Evolutionary conservation across 23 tunicate genomes (phyloP).

Genomic region (Ascidia mentula): DNA sequence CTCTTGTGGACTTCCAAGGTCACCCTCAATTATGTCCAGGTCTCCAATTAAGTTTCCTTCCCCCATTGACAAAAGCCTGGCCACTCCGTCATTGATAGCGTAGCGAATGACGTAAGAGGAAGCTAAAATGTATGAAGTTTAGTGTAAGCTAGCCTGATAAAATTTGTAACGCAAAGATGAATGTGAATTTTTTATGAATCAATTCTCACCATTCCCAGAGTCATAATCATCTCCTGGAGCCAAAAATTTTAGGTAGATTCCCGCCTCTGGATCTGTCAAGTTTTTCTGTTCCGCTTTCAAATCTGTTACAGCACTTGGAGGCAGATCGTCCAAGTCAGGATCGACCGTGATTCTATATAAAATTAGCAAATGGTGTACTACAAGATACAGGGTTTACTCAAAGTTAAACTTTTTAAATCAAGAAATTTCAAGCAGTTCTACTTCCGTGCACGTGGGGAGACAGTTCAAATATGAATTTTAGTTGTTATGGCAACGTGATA

Average conservation of each 20-base stretch:
- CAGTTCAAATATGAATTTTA: too few species aligned
- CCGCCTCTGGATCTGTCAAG: not conserved
- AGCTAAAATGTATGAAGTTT: not conserved
- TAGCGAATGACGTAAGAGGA: not conserved
- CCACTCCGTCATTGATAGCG: not conserved
- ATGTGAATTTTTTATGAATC: not conserved
- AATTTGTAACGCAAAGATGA: not conserved
- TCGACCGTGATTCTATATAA: not conserved
- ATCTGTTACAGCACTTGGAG: constrained; percentile 8
- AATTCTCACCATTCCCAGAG: constrained; percentile 15
- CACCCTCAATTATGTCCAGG: not conserved
- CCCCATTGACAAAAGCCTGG: not conserved
- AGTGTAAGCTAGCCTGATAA: not conserved
- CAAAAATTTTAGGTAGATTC: not conserved
- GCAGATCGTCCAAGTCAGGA: not conserved
- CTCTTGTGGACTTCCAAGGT: constrained; percentile 1
- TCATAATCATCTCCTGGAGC: constrained; percentile 30
- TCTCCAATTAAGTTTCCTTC: not conserved
- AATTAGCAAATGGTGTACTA: not conserved
- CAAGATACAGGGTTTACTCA: not conserved
- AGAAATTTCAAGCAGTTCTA: too few species aligned
- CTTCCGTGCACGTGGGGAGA: too few species aligned
- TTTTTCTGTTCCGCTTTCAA: constrained; percentile 2
- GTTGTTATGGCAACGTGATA: too few species aligned
- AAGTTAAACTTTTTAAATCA: too few species aligned